Percentiles rank a stretch among this genome's conserved stretches.
Conservation (phyloP, 2,888 invertebrate species). For the Apamea crenata region DNA sequence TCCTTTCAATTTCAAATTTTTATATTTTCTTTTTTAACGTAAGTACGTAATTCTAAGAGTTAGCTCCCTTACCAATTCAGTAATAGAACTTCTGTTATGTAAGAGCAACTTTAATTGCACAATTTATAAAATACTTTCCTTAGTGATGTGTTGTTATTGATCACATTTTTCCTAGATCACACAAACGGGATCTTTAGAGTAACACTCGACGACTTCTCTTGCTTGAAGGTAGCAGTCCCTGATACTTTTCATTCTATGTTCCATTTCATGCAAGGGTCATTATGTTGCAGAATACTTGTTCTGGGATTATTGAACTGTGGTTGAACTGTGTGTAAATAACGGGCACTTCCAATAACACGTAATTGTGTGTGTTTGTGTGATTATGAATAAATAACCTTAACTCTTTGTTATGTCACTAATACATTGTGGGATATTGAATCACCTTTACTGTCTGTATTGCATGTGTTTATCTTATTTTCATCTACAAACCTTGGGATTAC, state of each 20-base stretch:
- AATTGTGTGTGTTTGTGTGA: constrained; percentile 69
- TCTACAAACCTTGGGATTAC: constrained; percentile 25
- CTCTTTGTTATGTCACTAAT: constrained; percentile 80
- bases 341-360: constrained; percentile 64
- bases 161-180: constrained; percentile 65
- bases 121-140: constrained; percentile 34
- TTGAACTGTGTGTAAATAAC: constrained; percentile 68
- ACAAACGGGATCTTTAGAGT: constrained; percentile 62
- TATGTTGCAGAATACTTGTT: constrained; percentile 61
- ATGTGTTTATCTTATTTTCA: constrained; percentile 65
- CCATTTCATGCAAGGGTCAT: constrained; percentile 80
- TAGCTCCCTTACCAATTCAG: constrained; percentile 4
- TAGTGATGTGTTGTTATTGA: constrained; percentile 72
- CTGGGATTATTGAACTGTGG: constrained; percentile 56
- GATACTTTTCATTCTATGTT: constrained; percentile 63
- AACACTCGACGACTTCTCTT: constrained; percentile 54
- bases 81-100: constrained; percentile 27
- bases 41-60: constrained; percentile 19
- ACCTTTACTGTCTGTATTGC: constrained; percentile 67
- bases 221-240: constrained; percentile 69
- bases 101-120: constrained; percentile 46
- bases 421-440: constrained; percentile 67
- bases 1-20: neutral
- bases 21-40: constrained; percentile 13
- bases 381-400: constrained; percentile 73